phyloP scores from a whole-genome alignment of 2,113 vertebrate species.

The Emydocephalus ijimae region DNA sequence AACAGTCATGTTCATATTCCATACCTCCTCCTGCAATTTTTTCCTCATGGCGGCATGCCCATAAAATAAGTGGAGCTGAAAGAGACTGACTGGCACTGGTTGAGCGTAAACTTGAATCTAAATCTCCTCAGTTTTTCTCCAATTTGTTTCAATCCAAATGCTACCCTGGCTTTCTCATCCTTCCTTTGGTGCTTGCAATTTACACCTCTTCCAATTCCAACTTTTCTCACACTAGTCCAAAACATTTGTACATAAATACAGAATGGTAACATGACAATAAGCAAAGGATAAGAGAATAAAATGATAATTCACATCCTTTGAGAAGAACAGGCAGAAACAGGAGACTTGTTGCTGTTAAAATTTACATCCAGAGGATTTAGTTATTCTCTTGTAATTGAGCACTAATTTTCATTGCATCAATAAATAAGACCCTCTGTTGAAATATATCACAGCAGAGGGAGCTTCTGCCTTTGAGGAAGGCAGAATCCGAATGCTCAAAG shows the following conservation, averaged over 20 bases:
- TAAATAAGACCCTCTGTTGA: constrained; percentile 14
- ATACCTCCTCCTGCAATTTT: background rate
- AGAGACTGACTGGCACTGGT: background rate
- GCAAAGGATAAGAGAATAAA: background rate
- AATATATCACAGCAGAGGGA: constrained; percentile 17
- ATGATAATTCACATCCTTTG: background rate
- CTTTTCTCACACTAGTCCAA: background rate
- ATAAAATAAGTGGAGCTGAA: background rate
- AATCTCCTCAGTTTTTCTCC: background rate
- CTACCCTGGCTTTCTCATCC: background rate
- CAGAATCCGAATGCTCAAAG: background rate
- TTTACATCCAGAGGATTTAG: background rate
- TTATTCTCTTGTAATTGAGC: constrained; percentile 21
- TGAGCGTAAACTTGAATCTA: background rate
- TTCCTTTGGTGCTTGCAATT: background rate
- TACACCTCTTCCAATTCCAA: background rate
- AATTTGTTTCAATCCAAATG: background rate
- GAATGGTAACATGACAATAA: background rate
- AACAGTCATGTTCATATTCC: background rate
- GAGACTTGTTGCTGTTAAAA: background rate
- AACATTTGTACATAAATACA: background rate
- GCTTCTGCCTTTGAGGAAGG: background rate
- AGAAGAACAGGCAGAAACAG: background rate
- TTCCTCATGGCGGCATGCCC: background rate
- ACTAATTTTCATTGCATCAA: constrained; percentile 47